Evolutionary conservation across 2,888 invertebrate genomes (phyloP), one percentile per base, ranked within the genome.

Genomic region (Alviniconcha strummeri): DNA sequence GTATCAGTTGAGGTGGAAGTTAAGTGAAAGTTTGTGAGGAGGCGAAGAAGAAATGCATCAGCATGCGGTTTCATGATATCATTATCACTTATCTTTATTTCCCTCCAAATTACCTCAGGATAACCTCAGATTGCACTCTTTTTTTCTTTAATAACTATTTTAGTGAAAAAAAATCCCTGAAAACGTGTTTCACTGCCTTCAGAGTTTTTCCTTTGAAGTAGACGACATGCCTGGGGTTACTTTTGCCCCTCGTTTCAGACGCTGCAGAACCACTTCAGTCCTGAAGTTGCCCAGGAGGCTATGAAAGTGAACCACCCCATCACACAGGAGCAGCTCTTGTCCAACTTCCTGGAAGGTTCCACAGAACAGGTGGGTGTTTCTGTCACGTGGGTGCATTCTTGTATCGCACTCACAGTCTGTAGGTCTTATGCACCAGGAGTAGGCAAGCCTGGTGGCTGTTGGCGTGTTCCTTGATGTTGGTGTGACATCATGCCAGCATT

Each of bases 271-370:
- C 97, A 97, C 92, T 95, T 95, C 15, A 91, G 96, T 88, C 97
- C 97, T 5, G 95, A 95, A 85, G 96, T 97, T 11, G 95, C 96
- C 36, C 95, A 95, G 78, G 96, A 96, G 0, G 97, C 97, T 0
- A 94, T 95, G 87, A 96, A 96, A 88, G 96, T 97, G 81, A 95
- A 95, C 81, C 95, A 95, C 80, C 95, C 96, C 1, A 91, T 97
- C 74, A 96, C 96, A 0, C 94, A 95, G 19, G 94, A 95, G 15
- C 97, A 97, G 91, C 96, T 95, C 94, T 94, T 97, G 87, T 95
- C 95, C 0, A 94, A 95, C 11, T 94, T 96, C 17, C 94, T 97
- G 72, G 96, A 96, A 90, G 94, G 95, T 54, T 95, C 96, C 4
- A 95, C 95, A 80, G 95, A 95, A 88, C 95, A 96, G 91, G 95